phyloP scores from a whole-genome alignment of 1,140 invertebrate species.

The Melipona quadrifasciata region DNA sequence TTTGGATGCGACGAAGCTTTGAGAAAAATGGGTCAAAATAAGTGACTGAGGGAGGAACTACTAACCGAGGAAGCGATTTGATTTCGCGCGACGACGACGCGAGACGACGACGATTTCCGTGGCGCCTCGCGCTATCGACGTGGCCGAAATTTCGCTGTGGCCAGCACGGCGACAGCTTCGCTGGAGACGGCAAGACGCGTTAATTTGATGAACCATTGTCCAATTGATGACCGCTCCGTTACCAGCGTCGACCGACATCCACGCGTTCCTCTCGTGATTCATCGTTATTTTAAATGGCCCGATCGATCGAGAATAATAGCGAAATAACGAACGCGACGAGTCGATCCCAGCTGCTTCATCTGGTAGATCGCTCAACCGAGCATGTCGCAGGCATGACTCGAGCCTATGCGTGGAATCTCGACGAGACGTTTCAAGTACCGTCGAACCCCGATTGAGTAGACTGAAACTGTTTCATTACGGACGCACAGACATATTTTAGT shows the following conservation, averaged over 20 bases:
- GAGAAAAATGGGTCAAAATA: neutral
- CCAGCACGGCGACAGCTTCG: neutral
- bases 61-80: no score
- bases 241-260: neutral
- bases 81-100: neutral
- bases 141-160: constrained; percentile 63
- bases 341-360: neutral
- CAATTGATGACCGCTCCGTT: neutral
- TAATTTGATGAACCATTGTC: constrained; percentile 19
- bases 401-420: neutral
- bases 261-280: constrained; percentile 21
- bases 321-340: constrained; percentile 22
- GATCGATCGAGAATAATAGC: constrained; percentile 7
- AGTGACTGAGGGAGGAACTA: no score
- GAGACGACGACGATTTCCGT: neutral
- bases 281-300: constrained; percentile 25
- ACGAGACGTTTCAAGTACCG: neutral
- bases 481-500: no score
- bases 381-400: neutral
- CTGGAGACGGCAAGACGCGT: constrained; percentile 1
- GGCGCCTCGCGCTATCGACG: constrained; percentile 25
- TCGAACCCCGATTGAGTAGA: no score
- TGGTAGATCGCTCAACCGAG: neutral
- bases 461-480: no score
- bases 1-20: neutral